Evolutionary conservation across 2,888 invertebrate genomes (phyloP), one percentile per base, ranked within the genome.

Genomic region (Lamellibrachia columna): DNA sequence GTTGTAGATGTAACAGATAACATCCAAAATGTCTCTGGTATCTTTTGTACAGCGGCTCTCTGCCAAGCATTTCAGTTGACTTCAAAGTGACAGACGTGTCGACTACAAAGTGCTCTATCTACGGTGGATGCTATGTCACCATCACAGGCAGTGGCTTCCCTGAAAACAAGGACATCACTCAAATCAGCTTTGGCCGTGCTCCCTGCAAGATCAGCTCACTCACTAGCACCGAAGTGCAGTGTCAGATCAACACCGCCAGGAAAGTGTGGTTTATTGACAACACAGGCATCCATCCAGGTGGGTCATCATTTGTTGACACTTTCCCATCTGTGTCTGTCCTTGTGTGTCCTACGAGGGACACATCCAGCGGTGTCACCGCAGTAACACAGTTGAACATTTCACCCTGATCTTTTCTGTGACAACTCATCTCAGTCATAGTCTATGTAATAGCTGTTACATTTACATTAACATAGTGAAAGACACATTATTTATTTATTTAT

Each of bases 111-210:
- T 75, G 75, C 75, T 75, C n/a, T n/a, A n/a, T n/a, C n/a, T n/a
- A n/a, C n/a, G n/a, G n/a, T n/a, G n/a, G n/a, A n/a, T n/a, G n/a
- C 75, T 75, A 75, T 75, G 75, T 75, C 75, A 75, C 75, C 75
- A 75, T 75, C 75, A 75, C 75, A 22, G 75, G 75, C 75, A 75
- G 75, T 22, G 75, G 75, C 75, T 75, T 75, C 22, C 75, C 75
- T 75, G 22, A 75, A 15, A 75, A 75, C 75, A 75, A 75, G 22
- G 75, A 75, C 1, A 4, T 75, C 15, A 22, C 75, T 22, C 75
- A 75, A 22, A 75, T 75, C 75, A 75, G 75, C 75, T 75, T 75
- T 75, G 75, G 75, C 75, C 22, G 22, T 75, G 75, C 75, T 0
- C 75, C 75, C 75, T 75, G 75, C 75, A 75, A 75, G 22, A 75